These are phyloP conservation scores for Pseudorhiza aurosa DNA, from an alignment of 30 jellyfish, hydroid and myxozoan genomes.

Conservation along the genomic window DNA sequence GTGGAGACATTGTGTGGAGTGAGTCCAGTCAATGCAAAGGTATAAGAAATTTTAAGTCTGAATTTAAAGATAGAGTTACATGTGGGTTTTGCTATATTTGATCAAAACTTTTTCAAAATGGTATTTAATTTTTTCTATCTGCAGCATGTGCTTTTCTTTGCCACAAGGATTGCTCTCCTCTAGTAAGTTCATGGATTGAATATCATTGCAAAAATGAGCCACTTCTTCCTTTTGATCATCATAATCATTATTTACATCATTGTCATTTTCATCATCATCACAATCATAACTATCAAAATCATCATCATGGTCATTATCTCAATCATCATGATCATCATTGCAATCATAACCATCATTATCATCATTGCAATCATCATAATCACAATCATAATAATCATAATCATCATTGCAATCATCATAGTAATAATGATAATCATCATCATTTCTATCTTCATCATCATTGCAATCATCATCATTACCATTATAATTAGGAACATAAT, in stretches of 20 bases:
- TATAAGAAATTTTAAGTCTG: neutral
- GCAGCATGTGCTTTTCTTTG: conserved; percentile 83
- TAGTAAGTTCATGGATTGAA: conserved; percentile 54
- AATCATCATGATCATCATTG: neutral
- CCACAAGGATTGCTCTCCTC: conserved; percentile 78
- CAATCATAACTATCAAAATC: neutral
- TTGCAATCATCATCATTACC: no score
- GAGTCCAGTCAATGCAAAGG: conserved; percentile 75
- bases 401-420: no score
- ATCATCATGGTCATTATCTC: neutral
- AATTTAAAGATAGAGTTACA: no score
- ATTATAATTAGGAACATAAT: no score
- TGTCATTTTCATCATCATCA: neutral
- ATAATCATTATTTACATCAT: neutral
- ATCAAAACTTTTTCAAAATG: neutral
- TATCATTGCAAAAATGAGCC: neutral
- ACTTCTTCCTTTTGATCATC: no score
- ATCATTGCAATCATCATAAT: neutral
- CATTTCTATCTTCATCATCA: no score
- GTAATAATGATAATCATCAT: no score
- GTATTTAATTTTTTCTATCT: neutral
- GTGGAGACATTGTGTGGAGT: conserved; percentile 76
- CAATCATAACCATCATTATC: neutral
- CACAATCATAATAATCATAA: neutral
- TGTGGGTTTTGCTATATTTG: no score